These are phyloP conservation scores for Selenia dentaria DNA, from an alignment of 2,888 invertebrate genomes.

Conservation along the genomic window DNA sequence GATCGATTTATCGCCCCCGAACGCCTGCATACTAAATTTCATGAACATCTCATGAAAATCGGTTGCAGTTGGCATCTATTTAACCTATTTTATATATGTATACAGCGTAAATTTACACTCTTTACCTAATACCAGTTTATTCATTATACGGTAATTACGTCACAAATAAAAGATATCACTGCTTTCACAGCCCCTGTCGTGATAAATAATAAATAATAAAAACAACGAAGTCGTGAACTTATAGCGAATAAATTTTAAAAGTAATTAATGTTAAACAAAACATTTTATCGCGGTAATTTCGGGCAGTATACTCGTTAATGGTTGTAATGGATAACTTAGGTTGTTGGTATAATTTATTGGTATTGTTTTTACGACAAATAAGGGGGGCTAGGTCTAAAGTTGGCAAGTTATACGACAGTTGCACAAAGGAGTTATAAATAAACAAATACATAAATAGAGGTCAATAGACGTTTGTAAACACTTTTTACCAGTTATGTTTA, in stretches of 20 bases:
- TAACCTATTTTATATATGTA: no score
- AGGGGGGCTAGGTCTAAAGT: neutral
- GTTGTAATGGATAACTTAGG: slow-evolving; percentile 23
- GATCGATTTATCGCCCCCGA: no score
- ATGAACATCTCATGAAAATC: no score
- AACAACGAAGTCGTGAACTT: slow-evolving; percentile 19
- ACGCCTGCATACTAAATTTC: no score
- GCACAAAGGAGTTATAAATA: no score
- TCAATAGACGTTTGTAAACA: no score
- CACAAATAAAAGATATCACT: slow-evolving; percentile 6
- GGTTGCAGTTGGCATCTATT: no score
- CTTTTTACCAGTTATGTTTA: no score
- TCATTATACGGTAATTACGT: neutral
- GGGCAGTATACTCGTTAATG: slow-evolving; percentile 22
- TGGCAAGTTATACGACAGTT: neutral
- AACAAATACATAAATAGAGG: no score
- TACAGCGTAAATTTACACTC: no score
- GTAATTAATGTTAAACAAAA: slow-evolving; percentile 37
- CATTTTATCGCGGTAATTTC: slow-evolving; percentile 34
- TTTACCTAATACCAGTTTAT: no score
- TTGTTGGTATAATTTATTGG: slow-evolving; percentile 10
- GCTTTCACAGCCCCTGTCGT: neutral
- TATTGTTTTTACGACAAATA: slow-evolving; percentile 2
- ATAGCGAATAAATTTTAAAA: slow-evolving; percentile 37
- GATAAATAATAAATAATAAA: slow-evolving; percentile 31